Conservation (phyloP, 1,140 invertebrate genomes). For the Hydropsyche tenuis region DNA sequence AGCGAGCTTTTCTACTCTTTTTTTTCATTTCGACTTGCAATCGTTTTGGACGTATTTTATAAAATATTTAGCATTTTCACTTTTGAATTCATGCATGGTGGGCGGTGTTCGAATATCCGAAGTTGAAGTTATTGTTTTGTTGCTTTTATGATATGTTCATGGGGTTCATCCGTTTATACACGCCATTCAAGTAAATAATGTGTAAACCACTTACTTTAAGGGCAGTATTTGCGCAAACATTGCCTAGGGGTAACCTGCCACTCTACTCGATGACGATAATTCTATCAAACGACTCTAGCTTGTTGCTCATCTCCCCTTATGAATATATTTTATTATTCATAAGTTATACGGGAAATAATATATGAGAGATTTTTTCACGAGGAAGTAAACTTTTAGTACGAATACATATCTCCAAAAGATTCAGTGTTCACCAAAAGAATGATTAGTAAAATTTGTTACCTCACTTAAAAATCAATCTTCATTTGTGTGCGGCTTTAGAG, state of each 20-base stretch:
- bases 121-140: slow-evolving; percentile 14
- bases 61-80: too few species aligned
- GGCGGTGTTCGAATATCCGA: background rate
- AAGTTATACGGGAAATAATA: too few species aligned
- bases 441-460: background rate
- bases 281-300: slow-evolving; percentile 29
- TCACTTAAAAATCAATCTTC: slow-evolving; percentile 33
- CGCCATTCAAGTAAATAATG: slow-evolving; percentile 23
- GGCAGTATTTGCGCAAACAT: slow-evolving; percentile 30
- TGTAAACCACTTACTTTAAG: slow-evolving; percentile 33
- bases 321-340: background rate
- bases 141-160: background rate
- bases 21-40: background rate
- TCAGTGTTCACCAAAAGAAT: too few species aligned
- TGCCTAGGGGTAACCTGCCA: slow-evolving; percentile 25
- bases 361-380: background rate
- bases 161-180: background rate
- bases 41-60: too few species aligned
- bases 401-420: too few species aligned
- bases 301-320: background rate
- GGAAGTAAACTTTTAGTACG: background rate
- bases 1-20: background rate
- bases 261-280: slow-evolving; percentile 31
- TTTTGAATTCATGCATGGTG: background rate
- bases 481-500: slow-evolving; percentile 19